These are phyloP conservation scores for Rhinichthys osculus DNA, from an alignment of 2,797 vertebrate genomes.

Conservation along the genomic window DNA sequence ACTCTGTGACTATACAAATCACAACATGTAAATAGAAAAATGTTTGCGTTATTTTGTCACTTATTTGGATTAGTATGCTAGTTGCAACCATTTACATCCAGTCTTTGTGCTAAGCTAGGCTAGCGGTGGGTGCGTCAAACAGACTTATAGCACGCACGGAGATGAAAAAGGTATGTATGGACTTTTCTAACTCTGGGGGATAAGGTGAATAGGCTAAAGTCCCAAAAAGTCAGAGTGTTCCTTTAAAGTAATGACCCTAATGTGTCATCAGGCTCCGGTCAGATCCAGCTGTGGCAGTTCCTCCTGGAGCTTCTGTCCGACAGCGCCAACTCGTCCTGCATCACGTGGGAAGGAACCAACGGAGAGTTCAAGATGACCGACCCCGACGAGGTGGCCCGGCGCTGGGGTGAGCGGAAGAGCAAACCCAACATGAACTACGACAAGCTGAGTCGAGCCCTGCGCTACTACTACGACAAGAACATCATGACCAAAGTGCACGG, in stretches of 20 bases:
- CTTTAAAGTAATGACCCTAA: background rate
- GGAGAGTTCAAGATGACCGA: constrained; percentile 87
- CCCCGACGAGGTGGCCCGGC: constrained; percentile 88
- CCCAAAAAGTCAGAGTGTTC: no score
- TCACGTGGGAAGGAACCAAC: constrained; percentile 82
- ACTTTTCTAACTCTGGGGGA: no score
- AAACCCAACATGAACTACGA: constrained; percentile 94
- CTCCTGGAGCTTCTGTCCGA: constrained; percentile 86
- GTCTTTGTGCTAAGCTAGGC: no score
- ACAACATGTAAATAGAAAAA: no score
- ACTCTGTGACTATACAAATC: no score
- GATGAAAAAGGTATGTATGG: no score
- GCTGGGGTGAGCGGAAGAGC: constrained; percentile 88
- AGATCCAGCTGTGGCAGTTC: constrained; percentile 34
- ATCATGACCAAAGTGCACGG: constrained; percentile 94
- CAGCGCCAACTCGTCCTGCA: constrained; percentile 87
- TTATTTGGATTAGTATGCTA: no score
- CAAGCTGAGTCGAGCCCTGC: constrained; percentile 88
- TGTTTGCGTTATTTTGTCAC: no score
- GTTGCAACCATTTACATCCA: no score
- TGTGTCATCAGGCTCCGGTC: background rate
- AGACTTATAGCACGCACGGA: no score
- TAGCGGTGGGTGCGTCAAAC: no score
- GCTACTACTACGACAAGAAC: constrained; percentile 93
- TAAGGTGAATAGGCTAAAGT: no score